Conservation (phyloP, 2,113 vertebrate genomes). For the Apus apus region DNA sequence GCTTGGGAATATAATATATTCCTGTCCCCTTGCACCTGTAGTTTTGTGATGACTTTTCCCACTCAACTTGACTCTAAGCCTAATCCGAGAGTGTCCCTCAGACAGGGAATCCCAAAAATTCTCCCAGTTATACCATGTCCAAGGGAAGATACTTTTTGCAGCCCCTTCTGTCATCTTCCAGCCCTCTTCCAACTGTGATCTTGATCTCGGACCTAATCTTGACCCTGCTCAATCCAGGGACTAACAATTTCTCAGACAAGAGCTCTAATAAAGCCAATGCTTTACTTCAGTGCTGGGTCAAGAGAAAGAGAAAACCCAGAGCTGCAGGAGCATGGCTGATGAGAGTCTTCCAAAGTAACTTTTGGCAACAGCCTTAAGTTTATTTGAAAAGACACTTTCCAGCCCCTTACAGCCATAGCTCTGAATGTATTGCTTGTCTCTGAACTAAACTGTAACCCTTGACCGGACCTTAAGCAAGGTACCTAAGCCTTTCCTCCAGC, state of each 20-base stretch:
- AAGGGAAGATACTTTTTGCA: background rate
- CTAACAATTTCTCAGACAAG: background rate
- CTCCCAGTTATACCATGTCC: background rate
- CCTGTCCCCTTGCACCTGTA: background rate
- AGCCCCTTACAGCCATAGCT: background rate
- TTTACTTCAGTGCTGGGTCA: background rate
- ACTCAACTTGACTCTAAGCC: background rate
- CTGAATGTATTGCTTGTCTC: background rate
- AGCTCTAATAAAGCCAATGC: background rate
- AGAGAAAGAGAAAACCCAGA: background rate
- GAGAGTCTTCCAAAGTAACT: background rate
- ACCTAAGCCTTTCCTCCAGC: background rate
- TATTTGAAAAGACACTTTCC: background rate
- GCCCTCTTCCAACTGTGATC: background rate
- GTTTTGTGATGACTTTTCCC: background rate
- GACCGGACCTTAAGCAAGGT: background rate
- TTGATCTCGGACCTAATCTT: background rate
- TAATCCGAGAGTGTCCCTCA: background rate
- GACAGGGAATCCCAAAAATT: background rate
- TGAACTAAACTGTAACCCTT: background rate
- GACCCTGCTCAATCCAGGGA: background rate
- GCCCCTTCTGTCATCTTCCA: background rate
- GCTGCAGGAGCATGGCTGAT: background rate
- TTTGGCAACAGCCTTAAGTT: background rate
- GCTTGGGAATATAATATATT: background rate